Percentiles rank a stretch among this genome's conserved stretches.
These are phyloP conservation scores for Synchiropus splendidus DNA, from an alignment of 2,113 vertebrate species.

Conservation along the genomic window DNA sequence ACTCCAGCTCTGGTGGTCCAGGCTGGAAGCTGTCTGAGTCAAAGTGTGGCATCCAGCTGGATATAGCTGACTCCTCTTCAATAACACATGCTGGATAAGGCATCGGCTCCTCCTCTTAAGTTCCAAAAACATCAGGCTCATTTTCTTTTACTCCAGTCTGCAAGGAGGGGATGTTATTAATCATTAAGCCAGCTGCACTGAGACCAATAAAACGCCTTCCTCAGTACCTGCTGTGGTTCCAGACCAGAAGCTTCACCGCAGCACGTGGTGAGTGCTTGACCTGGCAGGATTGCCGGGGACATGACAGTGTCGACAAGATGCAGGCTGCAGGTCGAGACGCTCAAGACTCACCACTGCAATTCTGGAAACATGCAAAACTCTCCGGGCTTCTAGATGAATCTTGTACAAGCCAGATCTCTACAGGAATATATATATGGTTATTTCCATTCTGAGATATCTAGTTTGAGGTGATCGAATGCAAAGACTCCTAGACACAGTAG, in stretches of 20 bases:
- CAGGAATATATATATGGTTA: no score
- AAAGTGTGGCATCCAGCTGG: slow-evolving; percentile 32
- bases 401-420: slow-evolving; percentile 17
- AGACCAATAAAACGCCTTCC: neutral
- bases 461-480: no score
- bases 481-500: no score
- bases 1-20: slow-evolving; percentile 34
- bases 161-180: neutral
- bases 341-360: slow-evolving; percentile 74
- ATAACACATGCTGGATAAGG: no score
- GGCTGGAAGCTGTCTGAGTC: slow-evolving; percentile 11
- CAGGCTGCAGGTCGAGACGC: slow-evolving; percentile 61
- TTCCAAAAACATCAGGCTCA: slow-evolving; percentile 8
- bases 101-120: neutral
- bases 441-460: no score
- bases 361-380: slow-evolving; percentile 46
- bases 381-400: slow-evolving; percentile 38
- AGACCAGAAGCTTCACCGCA: slow-evolving; percentile 7
- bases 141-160: slow-evolving; percentile 24
- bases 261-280: neutral
- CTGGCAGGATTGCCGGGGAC: slow-evolving; percentile 41
- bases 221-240: slow-evolving; percentile 17
- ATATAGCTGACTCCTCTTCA: slow-evolving; percentile 1
- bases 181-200: neutral
- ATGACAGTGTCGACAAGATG: slow-evolving; percentile 74